A percentile compares a stretch with the other conserved stretches of the same genome.
These are phyloP conservation scores for Seira sanloemensis DNA, from an alignment of 2,888 invertebrate genomes.

Conservation along the genomic window DNA sequence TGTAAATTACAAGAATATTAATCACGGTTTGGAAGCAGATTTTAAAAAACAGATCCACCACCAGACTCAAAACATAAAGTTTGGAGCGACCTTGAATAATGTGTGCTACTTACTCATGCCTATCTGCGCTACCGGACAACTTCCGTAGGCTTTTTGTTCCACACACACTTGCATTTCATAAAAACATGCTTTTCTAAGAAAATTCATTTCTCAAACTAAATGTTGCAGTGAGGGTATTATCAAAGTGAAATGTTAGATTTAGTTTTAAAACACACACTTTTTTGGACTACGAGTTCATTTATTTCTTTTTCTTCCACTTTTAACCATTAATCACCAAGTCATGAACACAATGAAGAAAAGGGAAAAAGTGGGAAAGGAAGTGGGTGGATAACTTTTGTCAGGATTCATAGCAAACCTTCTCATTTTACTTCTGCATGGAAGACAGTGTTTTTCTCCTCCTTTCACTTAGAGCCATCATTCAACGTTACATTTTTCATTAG, in stretches of 20 bases:
- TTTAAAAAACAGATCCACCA: no score
- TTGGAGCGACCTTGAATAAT: no score
- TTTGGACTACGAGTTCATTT: background rate
- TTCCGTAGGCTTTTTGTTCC: background rate
- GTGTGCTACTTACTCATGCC: no score
- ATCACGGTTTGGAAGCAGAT: no score
- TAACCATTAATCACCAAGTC: constrained; percentile 62
- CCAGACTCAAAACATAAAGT: no score
- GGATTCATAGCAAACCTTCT: background rate
- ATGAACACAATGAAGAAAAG: constrained; percentile 37
- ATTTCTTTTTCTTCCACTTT: constrained; percentile 32
- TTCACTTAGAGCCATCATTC: constrained; percentile 6
- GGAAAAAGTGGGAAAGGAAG: constrained; percentile 18
- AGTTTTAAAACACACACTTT: background rate
- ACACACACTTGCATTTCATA: background rate
- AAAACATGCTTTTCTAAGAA: background rate
- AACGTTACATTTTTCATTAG: constrained; percentile 14
- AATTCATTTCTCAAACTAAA: background rate
- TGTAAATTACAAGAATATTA: no score
- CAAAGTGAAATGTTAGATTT: background rate
- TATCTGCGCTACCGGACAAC: background rate
- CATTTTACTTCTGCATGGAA: background rate
- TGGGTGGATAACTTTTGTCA: constrained; percentile 17
- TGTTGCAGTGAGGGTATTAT: background rate
- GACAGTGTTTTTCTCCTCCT: background rate